Base-by-base conservation (phyloP, 2,888 invertebrate species). In the Drosophila conformis region DNA sequence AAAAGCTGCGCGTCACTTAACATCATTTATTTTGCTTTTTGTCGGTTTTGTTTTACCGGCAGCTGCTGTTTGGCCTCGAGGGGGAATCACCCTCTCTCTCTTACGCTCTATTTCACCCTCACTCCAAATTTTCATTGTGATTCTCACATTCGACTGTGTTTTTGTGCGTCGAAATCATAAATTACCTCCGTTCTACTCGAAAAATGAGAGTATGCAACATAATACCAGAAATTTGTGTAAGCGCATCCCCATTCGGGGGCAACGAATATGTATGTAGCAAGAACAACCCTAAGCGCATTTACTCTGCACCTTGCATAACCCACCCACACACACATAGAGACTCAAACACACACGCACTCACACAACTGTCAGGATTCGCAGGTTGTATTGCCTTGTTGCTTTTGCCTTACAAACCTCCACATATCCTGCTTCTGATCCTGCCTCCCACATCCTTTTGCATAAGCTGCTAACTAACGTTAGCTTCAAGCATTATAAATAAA, bases 1-100 rank as follows among this genome's bases (percentile, higher is more conserved):
- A 87, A 86, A 89, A 90, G 84, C 80, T 81, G 89, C 87, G 82
- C 87, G 89, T 87, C 89, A 87, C 89, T 90, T 75, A 82, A 89
- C 87, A 87, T 87, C 87, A 87, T 90, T 87, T 89, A 89, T 87
- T 80, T 90, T 76, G 73, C 72, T 80, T 80, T 69, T 69, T 66
- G 54, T 52, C 29, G 63, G 70, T 68, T 70, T 68, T 73, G 69
- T 72, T 78, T 73, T 70, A 69, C 82, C 79, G 73, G 64, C 73
- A 78, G 72, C 69, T 70, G 67, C 58, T 74, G 73, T 40, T 54
- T 60, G 36, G 36, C 46, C 35, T 8, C 8, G 27, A 8, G 27
- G 49, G 71, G 64, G 49, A 63, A 66, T 69, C 15, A 15, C 21
- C 21, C 13, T 46, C 21, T 63, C 65, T 63, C 25, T 8, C 25